Conservation (phyloP, 2,113 vertebrate genomes). For the Muntiacus reevesi region DNA sequence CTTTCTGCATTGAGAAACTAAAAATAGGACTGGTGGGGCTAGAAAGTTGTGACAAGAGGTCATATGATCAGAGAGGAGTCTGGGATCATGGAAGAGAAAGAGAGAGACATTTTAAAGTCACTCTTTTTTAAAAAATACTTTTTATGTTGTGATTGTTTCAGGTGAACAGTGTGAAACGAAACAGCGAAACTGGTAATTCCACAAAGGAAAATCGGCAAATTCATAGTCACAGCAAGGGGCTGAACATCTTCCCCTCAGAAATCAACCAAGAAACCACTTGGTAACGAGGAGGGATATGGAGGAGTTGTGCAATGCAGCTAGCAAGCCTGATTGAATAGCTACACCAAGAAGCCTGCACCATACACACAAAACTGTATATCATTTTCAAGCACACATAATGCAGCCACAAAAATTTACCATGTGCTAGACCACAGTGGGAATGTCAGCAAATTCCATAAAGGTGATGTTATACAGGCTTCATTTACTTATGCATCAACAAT, state of each 20-base stretch:
- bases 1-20: not conserved
- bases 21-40: not conserved
- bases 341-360: not conserved
- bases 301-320: not conserved
- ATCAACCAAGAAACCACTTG: not conserved
- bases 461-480: constrained; percentile 4
- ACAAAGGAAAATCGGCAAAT: not conserved
- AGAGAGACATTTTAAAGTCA: not conserved
- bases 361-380: not conserved
- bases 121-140: not conserved
- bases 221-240: not conserved
- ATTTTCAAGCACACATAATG: not conserved
- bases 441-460: constrained; percentile 63
- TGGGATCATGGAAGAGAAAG: not conserved
- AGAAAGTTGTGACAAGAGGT: not conserved
- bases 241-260: not conserved
- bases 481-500: not conserved
- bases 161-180: not conserved
- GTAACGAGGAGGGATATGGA: not conserved
- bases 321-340: not conserved
- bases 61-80: not conserved
- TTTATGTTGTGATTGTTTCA: not conserved
- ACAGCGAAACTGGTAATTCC: not conserved
- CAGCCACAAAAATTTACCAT: constrained; percentile 31
- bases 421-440: constrained; percentile 29